Conservation (phyloP, 2,888 invertebrate genomes). For the Petrolisthes cinctipes region DNA sequence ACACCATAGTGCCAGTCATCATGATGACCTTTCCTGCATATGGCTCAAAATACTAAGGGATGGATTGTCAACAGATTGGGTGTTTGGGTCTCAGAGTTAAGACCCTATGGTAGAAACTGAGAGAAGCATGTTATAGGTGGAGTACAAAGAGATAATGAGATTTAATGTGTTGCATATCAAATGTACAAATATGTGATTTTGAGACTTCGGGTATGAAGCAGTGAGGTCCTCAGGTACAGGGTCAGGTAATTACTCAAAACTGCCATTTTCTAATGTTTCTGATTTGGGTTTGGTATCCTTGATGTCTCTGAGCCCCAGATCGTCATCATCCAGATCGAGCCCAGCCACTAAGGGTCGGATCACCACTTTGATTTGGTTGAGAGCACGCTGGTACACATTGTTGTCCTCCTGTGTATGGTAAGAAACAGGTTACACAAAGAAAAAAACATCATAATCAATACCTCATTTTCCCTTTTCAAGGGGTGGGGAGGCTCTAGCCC, state of each 20-base stretch:
- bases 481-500: too few species aligned
- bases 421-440: background rate
- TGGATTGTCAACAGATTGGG: too few species aligned
- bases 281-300: slow-evolving; percentile 32
- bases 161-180: too few species aligned
- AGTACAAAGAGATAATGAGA: too few species aligned
- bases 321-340: slow-evolving; percentile 62
- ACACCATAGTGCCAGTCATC: too few species aligned
- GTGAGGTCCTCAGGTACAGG: background rate
- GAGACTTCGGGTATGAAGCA: background rate
- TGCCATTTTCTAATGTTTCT: slow-evolving; percentile 42
- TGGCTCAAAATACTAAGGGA: too few species aligned
- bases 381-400: slow-evolving; percentile 59
- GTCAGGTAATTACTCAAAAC: slow-evolving; percentile 24
- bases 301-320: slow-evolving; percentile 39
- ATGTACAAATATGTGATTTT: too few species aligned
- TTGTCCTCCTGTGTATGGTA: slow-evolving; percentile 60
- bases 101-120: too few species aligned
- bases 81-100: too few species aligned
- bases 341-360: slow-evolving; percentile 62
- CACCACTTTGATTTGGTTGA: slow-evolving; percentile 63
- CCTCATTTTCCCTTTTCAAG: too few species aligned
- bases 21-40: too few species aligned
- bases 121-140: too few species aligned
- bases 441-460: background rate